Percentiles rank a stretch among this genome's conserved stretches.
Conservation (phyloP, 2,113 vertebrate genomes). For the Pungitius pungitius region DNA sequence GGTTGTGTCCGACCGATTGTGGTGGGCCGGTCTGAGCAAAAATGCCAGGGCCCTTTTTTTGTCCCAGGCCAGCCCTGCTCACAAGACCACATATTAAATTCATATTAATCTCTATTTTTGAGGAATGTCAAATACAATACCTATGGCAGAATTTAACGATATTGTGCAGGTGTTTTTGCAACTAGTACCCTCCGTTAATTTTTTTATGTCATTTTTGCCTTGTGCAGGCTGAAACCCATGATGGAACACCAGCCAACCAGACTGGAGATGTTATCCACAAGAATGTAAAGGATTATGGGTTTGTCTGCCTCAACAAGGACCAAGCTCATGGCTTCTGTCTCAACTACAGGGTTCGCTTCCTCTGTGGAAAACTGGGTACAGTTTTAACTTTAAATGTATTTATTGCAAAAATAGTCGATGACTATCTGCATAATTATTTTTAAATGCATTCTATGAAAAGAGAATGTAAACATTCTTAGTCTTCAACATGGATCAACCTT, state of each 20-base stretch:
- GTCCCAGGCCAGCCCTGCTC: no score
- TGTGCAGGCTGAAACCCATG: constrained; percentile 84
- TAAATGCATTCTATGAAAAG: not conserved
- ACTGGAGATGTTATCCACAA: constrained; percentile 89
- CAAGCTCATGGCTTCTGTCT: constrained; percentile 84
- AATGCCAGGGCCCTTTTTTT: no score
- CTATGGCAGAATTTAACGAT: not conserved
- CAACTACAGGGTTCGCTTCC: constrained; percentile 92
- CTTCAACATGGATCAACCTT: not conserved
- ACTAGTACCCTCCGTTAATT: not conserved
- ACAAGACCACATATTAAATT: no score
- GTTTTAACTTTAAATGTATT: constrained; percentile 12
- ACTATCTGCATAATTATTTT: rapidly evolving
- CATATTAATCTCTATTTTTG: not conserved
- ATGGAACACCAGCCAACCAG: constrained; percentile 81
- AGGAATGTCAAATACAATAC: not conserved
- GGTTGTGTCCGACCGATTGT: no score
- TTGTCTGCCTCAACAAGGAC: constrained; percentile 88
- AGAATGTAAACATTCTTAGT: not conserved
- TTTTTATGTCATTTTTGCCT: not conserved
- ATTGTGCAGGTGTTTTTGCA: not conserved
- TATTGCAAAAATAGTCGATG: not conserved
- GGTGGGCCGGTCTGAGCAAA: no score
- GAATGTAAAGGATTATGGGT: constrained; percentile 88
- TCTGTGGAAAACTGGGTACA: constrained; percentile 92